phyloP scores from a whole-genome alignment of 2,888 invertebrate genomes.

The Ctena decussata region DNA sequence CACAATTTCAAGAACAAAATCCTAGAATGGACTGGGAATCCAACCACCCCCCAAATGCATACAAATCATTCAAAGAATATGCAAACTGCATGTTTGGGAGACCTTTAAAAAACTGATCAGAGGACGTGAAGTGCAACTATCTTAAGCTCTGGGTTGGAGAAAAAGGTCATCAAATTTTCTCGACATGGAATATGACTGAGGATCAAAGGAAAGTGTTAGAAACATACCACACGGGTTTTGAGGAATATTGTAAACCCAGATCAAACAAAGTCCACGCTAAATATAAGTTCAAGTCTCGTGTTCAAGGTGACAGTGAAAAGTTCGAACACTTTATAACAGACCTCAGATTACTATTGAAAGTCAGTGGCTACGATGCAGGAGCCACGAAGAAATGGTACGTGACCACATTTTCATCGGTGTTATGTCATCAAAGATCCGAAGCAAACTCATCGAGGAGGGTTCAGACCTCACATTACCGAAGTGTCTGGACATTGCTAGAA shows the following conservation, averaged over 20 bases:
- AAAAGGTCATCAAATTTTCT: slow-evolving; percentile 45
- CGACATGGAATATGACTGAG: slow-evolving; percentile 35
- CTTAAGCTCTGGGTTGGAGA: slow-evolving; percentile 57
- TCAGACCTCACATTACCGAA: no score
- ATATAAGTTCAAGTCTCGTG: no score
- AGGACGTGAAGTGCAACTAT: slow-evolving; percentile 44
- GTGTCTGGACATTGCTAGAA: no score
- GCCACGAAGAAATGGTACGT: slow-evolving; percentile 33
- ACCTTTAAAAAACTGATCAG: slow-evolving; percentile 26
- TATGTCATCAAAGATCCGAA: slow-evolving; percentile 17
- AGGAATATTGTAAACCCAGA: no score
- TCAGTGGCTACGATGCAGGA: slow-evolving; percentile 35
- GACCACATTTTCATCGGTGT: slow-evolving; percentile 55
- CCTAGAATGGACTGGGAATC: no score
- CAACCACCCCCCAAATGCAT: slow-evolving; percentile 18
- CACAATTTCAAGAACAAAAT: no score
- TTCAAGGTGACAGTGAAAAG: no score
- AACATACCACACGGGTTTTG: slow-evolving; percentile 31
- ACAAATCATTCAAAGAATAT: slow-evolving; percentile 40
- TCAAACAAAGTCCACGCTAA: slow-evolving; percentile 31
- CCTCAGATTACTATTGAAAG: slow-evolving; percentile 32
- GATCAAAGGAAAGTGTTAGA: slow-evolving; percentile 38
- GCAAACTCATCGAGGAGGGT: no score
- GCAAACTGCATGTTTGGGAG: slow-evolving; percentile 51
- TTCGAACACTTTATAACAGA: no score